Percentiles rank a stretch among this genome's conserved stretches.
These are phyloP conservation scores for Sarcophaga carnaria DNA, from an alignment of 2,888 invertebrate species.

Conservation along the genomic window DNA sequence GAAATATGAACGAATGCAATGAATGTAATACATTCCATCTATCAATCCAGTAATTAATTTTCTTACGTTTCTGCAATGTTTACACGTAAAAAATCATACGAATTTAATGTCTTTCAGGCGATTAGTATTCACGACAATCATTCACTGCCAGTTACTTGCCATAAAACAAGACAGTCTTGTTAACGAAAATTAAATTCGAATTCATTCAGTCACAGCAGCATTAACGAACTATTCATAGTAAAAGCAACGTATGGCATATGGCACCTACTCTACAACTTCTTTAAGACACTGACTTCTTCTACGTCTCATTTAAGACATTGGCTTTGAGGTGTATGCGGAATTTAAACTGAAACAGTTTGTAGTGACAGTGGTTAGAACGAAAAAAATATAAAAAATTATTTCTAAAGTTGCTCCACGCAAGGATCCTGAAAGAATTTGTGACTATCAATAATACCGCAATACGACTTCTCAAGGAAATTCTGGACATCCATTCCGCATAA, in stretches of 20 bases:
- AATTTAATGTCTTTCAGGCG: background rate
- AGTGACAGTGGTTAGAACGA: background rate
- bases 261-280: background rate
- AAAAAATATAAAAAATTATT: background rate
- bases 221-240: conserved; percentile 48
- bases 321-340: background rate
- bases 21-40: background rate
- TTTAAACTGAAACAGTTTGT: background rate
- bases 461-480: too few relatives aligned
- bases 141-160: background rate
- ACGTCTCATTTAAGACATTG: too few relatives aligned
- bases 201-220: conserved; percentile 1
- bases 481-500: too few relatives aligned
- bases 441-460: too few relatives aligned
- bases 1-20: background rate
- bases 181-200: conserved; percentile 20
- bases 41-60: background rate
- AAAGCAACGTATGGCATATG: background rate
- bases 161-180: background rate
- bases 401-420: too few relatives aligned
- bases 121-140: background rate
- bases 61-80: background rate
- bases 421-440: too few relatives aligned
- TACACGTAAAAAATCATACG: too few relatives aligned
- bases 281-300: too few relatives aligned